Percentiles rank a stretch among this genome's conserved stretches.
These are phyloP conservation scores for Heterodera carotae DNA, from an alignment of 1,140 invertebrate genomes.

Conservation along the genomic window DNA sequence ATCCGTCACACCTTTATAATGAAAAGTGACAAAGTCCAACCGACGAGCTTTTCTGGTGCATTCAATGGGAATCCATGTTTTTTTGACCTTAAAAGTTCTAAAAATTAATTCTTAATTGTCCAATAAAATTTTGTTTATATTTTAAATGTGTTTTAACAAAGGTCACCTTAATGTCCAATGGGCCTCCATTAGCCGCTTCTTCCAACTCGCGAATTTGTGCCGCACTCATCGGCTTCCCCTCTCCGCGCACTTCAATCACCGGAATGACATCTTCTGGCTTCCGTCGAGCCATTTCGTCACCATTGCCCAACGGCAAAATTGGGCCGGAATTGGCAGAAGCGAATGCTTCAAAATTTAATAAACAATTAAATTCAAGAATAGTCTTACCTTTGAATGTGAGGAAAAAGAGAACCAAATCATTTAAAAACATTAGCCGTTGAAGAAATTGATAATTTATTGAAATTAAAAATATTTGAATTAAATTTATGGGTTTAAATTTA, in stretches of 20 bases:
- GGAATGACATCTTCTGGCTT: slow-evolving; percentile 59
- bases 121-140: background rate
- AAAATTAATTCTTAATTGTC: background rate
- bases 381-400: background rate
- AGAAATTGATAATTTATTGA: no score
- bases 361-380: no score
- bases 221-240: slow-evolving; percentile 65
- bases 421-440: background rate
- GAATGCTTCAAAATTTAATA: background rate
- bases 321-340: background rate
- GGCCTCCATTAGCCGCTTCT: slow-evolving; percentile 60
- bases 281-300: slow-evolving; percentile 16
- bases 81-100: slow-evolving; percentile 41
- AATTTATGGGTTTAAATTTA: background rate
- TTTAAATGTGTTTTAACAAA: background rate
- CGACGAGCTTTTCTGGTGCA: slow-evolving; percentile 55
- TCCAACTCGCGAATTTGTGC: slow-evolving; percentile 62
- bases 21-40: slow-evolving; percentile 63
- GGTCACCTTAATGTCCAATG: slow-evolving; percentile 63
- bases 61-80: slow-evolving; percentile 57
- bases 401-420: background rate
- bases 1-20: slow-evolving; percentile 53
- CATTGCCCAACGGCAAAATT: slow-evolving; percentile 5
- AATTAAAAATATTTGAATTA: no score
- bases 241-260: slow-evolving; percentile 62